A percentile compares a stretch with the other conserved stretches of the same genome.
Evolutionary conservation across 1,140 invertebrate genomes (phyloP).

Genomic region (Oncopodura yosiiana): DNA sequence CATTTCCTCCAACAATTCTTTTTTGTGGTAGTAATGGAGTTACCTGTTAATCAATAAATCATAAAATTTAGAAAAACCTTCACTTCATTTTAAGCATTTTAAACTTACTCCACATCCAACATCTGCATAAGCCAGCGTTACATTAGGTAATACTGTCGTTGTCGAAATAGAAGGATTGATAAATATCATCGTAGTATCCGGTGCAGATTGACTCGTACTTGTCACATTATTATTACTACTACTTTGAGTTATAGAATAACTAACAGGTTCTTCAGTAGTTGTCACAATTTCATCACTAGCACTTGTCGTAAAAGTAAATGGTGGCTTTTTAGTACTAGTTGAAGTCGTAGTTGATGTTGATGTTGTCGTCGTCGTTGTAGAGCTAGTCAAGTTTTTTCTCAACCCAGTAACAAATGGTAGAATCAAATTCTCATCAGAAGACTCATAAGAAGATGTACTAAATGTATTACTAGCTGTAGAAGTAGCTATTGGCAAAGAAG

Average conservation of each 20-base stretch:
- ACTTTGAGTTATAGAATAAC: constrained; percentile 57
- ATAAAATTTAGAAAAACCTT: constrained; percentile 8
- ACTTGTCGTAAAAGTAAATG: background rate
- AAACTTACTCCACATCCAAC: background rate
- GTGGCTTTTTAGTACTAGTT: background rate
- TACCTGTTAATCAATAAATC: constrained; percentile 68
- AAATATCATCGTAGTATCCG: constrained; percentile 40
- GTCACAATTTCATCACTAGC: constrained; percentile 3
- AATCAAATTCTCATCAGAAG: constrained; percentile 34
- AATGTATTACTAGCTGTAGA: no score
- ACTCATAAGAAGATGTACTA: constrained; percentile 38
- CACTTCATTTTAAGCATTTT: no score
- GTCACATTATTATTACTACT: constrained; percentile 36
- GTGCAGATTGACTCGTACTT: constrained; percentile 34
- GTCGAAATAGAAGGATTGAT: constrained; percentile 40
- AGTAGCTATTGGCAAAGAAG: no score
- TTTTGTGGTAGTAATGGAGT: constrained; percentile 60
- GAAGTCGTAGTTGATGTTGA: constrained; percentile 22
- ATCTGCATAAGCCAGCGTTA: constrained; percentile 13
- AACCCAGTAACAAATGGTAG: constrained; percentile 4
- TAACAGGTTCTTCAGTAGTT: constrained; percentile 35
- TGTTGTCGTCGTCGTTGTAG: constrained; percentile 33
- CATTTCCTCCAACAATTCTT: constrained; percentile 81
- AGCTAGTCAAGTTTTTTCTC: constrained; percentile 17
- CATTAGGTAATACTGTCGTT: constrained; percentile 30